Evolutionary conservation across 1,140 invertebrate genomes (phyloP), one percentile per base, ranked within the genome.

Genomic region (Camponotus floridanus): DNA sequence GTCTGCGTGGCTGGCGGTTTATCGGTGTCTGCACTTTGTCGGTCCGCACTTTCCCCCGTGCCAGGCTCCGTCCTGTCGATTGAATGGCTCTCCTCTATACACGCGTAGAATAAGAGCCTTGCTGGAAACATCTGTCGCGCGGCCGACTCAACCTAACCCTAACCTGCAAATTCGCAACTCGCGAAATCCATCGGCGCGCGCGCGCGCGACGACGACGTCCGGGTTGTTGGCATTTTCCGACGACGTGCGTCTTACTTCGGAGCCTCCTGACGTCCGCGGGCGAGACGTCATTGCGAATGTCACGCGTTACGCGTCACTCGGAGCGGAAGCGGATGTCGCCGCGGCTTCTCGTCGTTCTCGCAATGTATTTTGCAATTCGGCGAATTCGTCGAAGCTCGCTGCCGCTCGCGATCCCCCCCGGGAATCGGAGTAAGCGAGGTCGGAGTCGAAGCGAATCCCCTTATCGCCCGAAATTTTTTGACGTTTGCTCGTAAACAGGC

Each of bases 111-210:
- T 57, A 4, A 1, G 36, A 45, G n/a, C 76, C 61, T 15, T 33
- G 26, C 55, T 33, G 31, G 13, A 45, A 87, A 87, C 88, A 89
- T 89, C 88, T 89, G 88, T 89, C 88, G 88, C 70, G 36, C 76
- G 68, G 21, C 31, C 65, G 48, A 36, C 31, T 26, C 61, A 73
- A 83, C 84, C 64, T 90, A 90, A 90, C 85, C 84, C 64, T 90
- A 90, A 90, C 85, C 87, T 89, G 68, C 26, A 89, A 90, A 39
- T 21, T 59, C 48, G 39, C 57, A 67, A 26, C 1, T 26, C 26
- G 26, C 36, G 21, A 64, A 11, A 31, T 9, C 57, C 15, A 13
- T 8, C 87, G n/a, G 59, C 42, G 51, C 81, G 68, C 42, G 48
- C 39, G 55, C 45, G 18, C 26, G 26, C 39, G 71, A 39, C 21